Conservation (phyloP, 2,797 vertebrate species). For the Syngnathus rostellatus region DNA sequence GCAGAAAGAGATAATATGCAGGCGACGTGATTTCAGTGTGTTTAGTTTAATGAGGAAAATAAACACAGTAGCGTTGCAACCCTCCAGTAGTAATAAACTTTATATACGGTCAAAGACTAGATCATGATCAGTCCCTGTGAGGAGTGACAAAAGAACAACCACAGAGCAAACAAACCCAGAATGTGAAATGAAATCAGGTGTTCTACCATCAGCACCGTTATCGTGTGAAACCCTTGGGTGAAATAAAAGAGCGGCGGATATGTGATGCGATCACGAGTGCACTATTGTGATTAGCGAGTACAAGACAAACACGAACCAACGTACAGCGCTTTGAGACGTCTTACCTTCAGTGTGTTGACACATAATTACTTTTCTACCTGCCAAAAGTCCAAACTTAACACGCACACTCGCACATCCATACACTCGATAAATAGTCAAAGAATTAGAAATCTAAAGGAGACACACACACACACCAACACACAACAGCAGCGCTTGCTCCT, state of each 20-base stretch:
- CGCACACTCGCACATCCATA: slow-evolving; percentile 12
- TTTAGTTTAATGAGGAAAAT: slow-evolving; percentile 46
- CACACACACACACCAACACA: slow-evolving; percentile 29
- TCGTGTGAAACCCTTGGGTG: background rate
- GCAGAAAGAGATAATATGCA: background rate
- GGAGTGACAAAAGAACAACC: background rate
- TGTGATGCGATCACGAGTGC: background rate
- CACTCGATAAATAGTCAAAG: slow-evolving; percentile 44
- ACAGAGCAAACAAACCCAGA: background rate
- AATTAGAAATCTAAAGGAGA: slow-evolving; percentile 22
- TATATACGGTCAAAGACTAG: background rate
- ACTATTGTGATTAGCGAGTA: background rate
- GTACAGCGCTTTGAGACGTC: slow-evolving; percentile 21
- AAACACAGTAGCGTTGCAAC: slow-evolving; percentile 46
- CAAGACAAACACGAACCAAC: background rate
- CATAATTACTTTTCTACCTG: background rate
- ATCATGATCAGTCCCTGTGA: background rate
- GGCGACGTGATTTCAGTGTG: slow-evolving; percentile 44
- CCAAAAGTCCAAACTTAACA: slow-evolving; percentile 10
- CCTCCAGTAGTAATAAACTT: slow-evolving; percentile 16
- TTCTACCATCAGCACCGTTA: background rate
- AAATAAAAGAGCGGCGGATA: background rate
- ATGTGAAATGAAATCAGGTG: background rate
- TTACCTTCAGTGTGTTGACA: background rate
- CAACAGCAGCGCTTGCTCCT: background rate